Evolutionary conservation across 2,113 vertebrate species (phyloP), one percentile per base, ranked within the genome.

Genomic region (Pipa parva): DNA sequence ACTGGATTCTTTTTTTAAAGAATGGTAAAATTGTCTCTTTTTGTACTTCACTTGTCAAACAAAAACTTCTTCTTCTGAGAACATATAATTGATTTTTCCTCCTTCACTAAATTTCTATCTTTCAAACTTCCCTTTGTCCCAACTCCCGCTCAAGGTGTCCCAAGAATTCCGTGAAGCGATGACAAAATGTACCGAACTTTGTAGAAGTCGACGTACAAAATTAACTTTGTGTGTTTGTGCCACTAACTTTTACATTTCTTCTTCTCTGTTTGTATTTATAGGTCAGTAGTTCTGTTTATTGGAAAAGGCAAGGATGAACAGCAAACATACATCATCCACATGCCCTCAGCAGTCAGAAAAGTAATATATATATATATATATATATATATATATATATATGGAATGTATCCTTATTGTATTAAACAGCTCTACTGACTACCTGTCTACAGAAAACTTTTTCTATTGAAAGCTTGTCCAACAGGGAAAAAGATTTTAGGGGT

Each of bases 231-330:
- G 17, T 42, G 39, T 13, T 13, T 42, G 39, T 42, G 11, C n/a
- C n/a, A n/a, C n/a, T n/a, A 7, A 36, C 33, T 36, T 36, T 36
- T 36, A 36, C 1, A 36, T 36, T 13, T 42, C 13, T 42, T 17
- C 39, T 42, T 42, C n/a, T 42, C 39, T 42, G 39, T 42, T 42
- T 42, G n/a, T 39, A 42, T 42, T 42, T 42, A 42, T 42, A 42
- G 39, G 39, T 42, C 39, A 42, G 39, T 42, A 18, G 39, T 15
- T 18, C 39, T 42, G 39, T 42, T 42, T 42, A 42, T 42, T 42
- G n/a, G 39, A 42, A 42, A 42, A 42, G 1, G 39, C 39, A 42
- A 17, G 39, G 39, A 42, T 42, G 39, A 17, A 17, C 7, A 42
- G 17, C 39, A 42, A 42, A n/a, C 39, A 42, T 42, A 42, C 17